Conservation (phyloP, 2,888 invertebrate species). For the Polydrusus tereticollis region DNA sequence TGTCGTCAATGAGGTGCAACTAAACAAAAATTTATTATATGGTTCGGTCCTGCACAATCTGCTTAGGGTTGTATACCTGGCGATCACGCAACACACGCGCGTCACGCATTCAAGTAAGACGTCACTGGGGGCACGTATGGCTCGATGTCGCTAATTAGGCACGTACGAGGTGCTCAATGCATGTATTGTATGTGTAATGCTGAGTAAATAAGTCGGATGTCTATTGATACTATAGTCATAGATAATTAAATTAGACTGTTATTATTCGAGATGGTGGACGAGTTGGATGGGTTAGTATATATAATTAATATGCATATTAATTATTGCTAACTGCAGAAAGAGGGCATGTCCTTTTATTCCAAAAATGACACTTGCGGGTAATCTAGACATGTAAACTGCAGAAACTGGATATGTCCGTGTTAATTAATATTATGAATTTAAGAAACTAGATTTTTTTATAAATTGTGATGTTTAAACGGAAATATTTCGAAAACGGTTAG, state of each 20-base stretch:
- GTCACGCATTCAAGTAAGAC: slow-evolving; percentile 39
- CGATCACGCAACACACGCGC: slow-evolving; percentile 27
- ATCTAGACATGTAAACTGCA: no score
- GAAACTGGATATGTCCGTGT: no score
- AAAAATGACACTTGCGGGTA: no score
- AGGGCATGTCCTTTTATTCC: no score
- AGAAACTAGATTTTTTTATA: no score
- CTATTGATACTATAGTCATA: slow-evolving; percentile 19
- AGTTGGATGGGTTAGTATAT: background rate
- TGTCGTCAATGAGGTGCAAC: no score
- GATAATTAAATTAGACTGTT: slow-evolving; percentile 20
- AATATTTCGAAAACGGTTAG: no score
- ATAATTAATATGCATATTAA: background rate
- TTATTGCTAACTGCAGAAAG: no score
- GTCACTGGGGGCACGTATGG: slow-evolving; percentile 35
- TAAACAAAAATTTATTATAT: background rate
- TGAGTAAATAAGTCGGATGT: slow-evolving; percentile 31
- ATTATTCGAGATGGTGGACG: background rate
- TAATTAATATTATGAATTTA: no score
- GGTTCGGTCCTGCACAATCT: background rate
- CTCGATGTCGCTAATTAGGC: slow-evolving; percentile 36
- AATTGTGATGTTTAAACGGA: no score
- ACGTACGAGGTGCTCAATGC: slow-evolving; percentile 28
- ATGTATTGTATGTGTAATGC: slow-evolving; percentile 36
- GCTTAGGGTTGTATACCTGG: slow-evolving; percentile 21